phyloP scores from a whole-genome alignment of 2,888 invertebrate species.

The Latrodectus hesperus region DNA sequence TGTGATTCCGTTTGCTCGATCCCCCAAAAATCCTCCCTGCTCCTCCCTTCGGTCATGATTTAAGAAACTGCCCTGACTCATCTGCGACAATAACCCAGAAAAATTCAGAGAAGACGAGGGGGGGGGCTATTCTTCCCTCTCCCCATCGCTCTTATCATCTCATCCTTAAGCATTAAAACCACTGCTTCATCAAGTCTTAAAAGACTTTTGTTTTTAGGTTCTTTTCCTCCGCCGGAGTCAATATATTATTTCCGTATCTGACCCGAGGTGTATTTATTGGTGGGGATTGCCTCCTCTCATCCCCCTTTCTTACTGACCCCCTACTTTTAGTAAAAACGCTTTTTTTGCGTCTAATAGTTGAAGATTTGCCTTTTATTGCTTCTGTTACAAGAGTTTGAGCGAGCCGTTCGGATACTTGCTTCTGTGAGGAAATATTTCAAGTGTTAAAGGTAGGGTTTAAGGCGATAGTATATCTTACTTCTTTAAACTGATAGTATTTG shows the following conservation, averaged over 20 bases:
- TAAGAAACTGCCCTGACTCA: constrained; percentile 31
- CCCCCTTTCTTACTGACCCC: background rate
- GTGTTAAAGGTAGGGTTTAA: no score
- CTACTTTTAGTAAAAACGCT: background rate
- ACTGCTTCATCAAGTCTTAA: constrained; percentile 30
- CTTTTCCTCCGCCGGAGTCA: background rate
- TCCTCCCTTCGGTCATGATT: constrained; percentile 58
- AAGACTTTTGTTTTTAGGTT: background rate
- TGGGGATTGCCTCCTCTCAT: constrained; percentile 17
- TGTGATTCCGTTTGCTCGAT: constrained; percentile 15
- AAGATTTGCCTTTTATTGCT: background rate
- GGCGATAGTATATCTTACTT: no score
- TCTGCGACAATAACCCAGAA: constrained; percentile 23
- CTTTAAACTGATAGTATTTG: no score
- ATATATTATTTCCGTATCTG: background rate
- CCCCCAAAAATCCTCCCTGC: background rate
- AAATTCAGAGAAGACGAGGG: constrained; percentile 2
- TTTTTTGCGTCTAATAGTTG: background rate
- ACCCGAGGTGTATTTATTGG: constrained; percentile 51
- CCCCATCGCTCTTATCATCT: constrained; percentile 12
- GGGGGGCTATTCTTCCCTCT: background rate
- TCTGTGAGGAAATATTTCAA: no score
- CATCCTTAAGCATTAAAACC: constrained; percentile 16
- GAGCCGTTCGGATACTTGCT: no score
- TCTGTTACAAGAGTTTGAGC: no score